Conservation (phyloP, 2,888 invertebrate species). For the Phengaris arion region DNA sequence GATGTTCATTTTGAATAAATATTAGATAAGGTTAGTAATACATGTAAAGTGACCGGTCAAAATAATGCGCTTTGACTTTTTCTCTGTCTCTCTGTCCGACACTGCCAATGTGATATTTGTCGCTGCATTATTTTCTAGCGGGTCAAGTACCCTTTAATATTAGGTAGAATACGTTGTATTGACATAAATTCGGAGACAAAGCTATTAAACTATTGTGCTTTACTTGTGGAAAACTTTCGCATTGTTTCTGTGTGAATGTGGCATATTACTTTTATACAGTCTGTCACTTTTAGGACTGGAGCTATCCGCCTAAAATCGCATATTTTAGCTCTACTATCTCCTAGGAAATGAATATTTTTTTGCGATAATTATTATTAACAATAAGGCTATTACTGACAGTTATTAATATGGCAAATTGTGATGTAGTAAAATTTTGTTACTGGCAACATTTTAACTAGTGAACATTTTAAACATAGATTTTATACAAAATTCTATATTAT, state of each 20-base stretch:
- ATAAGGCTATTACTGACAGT: neutral
- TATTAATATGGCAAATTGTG: neutral
- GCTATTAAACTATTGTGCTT: neutral
- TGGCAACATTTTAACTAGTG: slow-evolving; percentile 24
- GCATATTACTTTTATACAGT: neutral
- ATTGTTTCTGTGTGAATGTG: slow-evolving; percentile 9
- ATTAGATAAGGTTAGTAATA: neutral
- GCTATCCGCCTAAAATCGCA: slow-evolving; percentile 19
- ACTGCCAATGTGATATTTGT: too few relatives aligned
- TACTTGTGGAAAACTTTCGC: neutral
- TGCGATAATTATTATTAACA: neutral
- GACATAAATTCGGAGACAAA: neutral
- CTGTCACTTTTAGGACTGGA: neutral
- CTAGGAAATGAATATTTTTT: neutral
- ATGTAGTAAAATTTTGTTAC: slow-evolving; percentile 26
- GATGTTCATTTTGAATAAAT: neutral
- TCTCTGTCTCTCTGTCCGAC: neutral
- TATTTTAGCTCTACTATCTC: neutral
- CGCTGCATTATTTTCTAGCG: too few relatives aligned
- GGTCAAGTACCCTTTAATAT: too few relatives aligned
- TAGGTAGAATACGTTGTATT: neutral
- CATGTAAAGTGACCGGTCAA: neutral
- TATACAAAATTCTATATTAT: slow-evolving; percentile 10
- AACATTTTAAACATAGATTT: slow-evolving; percentile 23
- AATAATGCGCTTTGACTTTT: neutral